These are phyloP conservation scores for Rhabditoides inermis DNA, from an alignment of 2,888 invertebrate species.

Conservation along the genomic window DNA sequence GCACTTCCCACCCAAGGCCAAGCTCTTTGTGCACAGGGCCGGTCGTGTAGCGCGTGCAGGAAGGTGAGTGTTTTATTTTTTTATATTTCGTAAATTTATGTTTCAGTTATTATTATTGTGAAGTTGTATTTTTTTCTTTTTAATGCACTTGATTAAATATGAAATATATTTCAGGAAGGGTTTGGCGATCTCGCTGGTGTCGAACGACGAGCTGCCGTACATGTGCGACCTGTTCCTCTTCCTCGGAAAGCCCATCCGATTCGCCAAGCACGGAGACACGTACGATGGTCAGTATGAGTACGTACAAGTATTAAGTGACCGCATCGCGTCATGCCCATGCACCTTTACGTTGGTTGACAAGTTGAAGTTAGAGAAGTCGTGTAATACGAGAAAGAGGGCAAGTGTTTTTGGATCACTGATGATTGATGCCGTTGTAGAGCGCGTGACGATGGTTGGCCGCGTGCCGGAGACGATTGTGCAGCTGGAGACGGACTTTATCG, in stretches of 20 bases:
- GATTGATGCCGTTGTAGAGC: slow-evolving; percentile 33
- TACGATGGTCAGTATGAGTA: slow-evolving; percentile 24
- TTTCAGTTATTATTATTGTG: background rate
- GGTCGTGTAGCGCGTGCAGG: slow-evolving; percentile 62
- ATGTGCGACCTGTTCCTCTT: slow-evolving; percentile 89
- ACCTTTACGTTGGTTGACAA: too few relatives aligned
- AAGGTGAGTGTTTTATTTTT: slow-evolving; percentile 7
- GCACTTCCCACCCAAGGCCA: slow-evolving; percentile 91
- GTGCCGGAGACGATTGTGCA: slow-evolving; percentile 76
- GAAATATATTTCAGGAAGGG: slow-evolving; percentile 61
- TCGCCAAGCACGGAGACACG: slow-evolving; percentile 31
- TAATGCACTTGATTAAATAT: too few relatives aligned
- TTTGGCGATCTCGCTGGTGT: slow-evolving; percentile 92
- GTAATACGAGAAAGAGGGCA: too few relatives aligned
- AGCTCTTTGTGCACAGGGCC: slow-evolving; percentile 94
- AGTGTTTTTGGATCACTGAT: too few relatives aligned
- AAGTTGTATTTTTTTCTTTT: too few relatives aligned
- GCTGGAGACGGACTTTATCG: slow-evolving; percentile 70
- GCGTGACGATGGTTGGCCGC: slow-evolving; percentile 63
- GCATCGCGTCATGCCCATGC: background rate
- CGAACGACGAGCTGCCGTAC: slow-evolving; percentile 78
- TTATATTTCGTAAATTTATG: too few relatives aligned
- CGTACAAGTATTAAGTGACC: background rate
- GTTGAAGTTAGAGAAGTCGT: too few relatives aligned
- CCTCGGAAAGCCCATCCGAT: slow-evolving; percentile 68